Conservation (phyloP, 2,888 invertebrate genomes). For the Acanthacorydalis orientalis region DNA sequence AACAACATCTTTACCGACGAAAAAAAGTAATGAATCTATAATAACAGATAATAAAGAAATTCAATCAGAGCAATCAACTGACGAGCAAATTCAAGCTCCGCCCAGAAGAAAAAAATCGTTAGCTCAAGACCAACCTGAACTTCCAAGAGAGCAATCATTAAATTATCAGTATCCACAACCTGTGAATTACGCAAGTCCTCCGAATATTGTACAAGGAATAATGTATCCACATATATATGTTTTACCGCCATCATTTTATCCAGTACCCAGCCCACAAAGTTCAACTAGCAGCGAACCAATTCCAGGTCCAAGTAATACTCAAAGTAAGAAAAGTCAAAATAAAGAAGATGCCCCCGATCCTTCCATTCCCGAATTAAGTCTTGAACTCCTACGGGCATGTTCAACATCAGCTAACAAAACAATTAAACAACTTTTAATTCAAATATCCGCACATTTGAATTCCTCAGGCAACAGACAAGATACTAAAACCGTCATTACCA, state of each 20-base stretch:
- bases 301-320: neutral
- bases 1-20: conserved; percentile 2
- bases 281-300: neutral
- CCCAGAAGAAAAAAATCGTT: neutral
- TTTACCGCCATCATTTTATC: conserved; percentile 1
- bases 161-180: neutral
- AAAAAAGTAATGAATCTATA: neutral
- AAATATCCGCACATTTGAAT: conserved; percentile 40
- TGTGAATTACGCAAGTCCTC: neutral
- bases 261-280: neutral
- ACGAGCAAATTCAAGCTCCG: neutral
- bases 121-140: neutral
- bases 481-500: conserved; percentile 58
- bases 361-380: conserved; percentile 49
- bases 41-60: neutral
- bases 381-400: conserved; percentile 53
- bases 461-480: conserved; percentile 49
- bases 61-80: neutral
- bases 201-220: neutral
- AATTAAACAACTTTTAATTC: conserved; percentile 49
- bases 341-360: conserved; percentile 32
- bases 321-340: too few relatives aligned
- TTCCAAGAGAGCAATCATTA: neutral
- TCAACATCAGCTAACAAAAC: conserved; percentile 44
- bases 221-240: conserved; percentile 4